Evolutionary conservation across 2,113 vertebrate species (phyloP).

Genomic region (Rhea americana): DNA sequence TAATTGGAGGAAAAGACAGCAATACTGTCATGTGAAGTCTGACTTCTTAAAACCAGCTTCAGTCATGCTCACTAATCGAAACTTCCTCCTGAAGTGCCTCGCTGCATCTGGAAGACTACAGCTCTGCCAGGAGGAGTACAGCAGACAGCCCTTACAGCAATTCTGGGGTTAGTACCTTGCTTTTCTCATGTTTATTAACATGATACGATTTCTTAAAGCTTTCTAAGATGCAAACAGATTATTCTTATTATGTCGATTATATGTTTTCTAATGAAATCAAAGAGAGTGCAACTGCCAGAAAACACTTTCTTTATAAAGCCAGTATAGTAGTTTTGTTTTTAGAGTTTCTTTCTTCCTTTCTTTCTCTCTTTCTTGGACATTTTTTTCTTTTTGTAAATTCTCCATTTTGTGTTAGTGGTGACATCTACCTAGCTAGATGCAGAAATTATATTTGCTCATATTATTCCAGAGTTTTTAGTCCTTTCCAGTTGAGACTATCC

Average conservation of each 20-base stretch:
- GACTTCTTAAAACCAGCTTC: neutral
- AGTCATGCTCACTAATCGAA: neutral
- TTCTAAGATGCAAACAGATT: neutral
- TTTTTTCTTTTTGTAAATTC: neutral
- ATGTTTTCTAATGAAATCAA: neutral
- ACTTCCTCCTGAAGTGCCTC: neutral
- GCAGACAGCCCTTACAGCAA: neutral
- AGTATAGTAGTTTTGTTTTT: neutral
- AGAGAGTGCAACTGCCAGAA: neutral
- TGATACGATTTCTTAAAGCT: neutral
- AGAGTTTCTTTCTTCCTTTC: neutral
- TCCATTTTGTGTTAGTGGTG: neutral
- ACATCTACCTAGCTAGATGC: neutral
- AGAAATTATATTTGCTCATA: neutral
- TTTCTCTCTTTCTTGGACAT: neutral
- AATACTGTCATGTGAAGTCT: neutral
- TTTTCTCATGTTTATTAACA: neutral
- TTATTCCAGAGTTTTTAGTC: neutral
- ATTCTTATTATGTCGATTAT: neutral
- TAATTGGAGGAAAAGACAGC: neutral
- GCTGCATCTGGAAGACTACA: neutral
- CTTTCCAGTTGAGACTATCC: neutral
- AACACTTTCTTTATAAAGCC: neutral
- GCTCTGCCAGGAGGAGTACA: neutral
- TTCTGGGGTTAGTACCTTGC: neutral